Base-by-base conservation (phyloP, 1,140 invertebrate genomes). In the Mycetomoellerius zeteki region DNA sequence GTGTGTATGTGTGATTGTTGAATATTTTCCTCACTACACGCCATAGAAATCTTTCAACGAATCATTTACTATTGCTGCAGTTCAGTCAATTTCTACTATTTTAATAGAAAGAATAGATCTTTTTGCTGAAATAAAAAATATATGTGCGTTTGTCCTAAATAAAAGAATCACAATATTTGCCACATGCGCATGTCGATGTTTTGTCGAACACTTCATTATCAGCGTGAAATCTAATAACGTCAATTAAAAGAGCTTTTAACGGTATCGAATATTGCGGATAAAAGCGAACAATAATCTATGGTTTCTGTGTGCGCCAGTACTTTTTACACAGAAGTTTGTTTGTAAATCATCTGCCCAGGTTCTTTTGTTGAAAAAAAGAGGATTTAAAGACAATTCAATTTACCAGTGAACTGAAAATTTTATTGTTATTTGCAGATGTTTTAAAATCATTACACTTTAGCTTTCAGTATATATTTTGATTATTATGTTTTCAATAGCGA, bases 231-330 rank as follows among this genome's bases (percentile, higher is more conserved):
- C 60, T 80, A 80, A 80, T 80, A 19, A 5, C 30, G 43, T 52
- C 43, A 80, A 78, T 67, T 67, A 80, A 52, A 24, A 80, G 24
- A 80, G 27, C 60, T 80, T 80, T 67, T 21, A 67, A 80, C 43
- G 8, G 19, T 27, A 65, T 67, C 14, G 27, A 80, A 21, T 33
- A 67, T 67, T 56, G 21, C 7, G 43, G 43, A 52, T 67, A 67
- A 80, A 80, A 80, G 27, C 60, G 12, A 12, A 52, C 37, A 47
- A n/a, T 65, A 65, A 52, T 27, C 60, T 30, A 43, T 14, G 43
- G 19, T 80, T 80, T 80, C n/a, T 33, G 14, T 12, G 14, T 33
- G 14, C 19, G 14, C 14, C 7, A 7, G n/a, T 80, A 52, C 27
- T 80, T 67, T 27, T 27, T 6, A 12, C 47, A 62, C 52, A 80